A percentile compares a stretch with the other conserved stretches of the same genome.
Evolutionary conservation across 2,797 vertebrate species (phyloP).

Genomic region (Gallinago nigripennis): DNA sequence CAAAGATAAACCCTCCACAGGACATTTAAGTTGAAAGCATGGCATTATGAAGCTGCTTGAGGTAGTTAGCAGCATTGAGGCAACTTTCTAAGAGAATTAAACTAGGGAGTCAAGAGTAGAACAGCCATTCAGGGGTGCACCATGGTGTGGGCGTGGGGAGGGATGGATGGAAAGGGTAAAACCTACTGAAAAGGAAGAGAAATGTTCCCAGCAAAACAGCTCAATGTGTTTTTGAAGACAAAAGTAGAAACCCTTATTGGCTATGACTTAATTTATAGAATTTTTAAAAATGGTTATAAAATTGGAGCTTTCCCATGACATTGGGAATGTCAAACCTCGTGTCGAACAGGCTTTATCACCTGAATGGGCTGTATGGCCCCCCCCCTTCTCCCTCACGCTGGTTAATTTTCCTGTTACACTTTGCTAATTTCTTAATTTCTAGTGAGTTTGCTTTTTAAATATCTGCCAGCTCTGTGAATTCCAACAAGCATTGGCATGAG

Average conservation of each 20-base stretch:
- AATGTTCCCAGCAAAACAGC: constrained; percentile 10
- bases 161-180: constrained; percentile 1
- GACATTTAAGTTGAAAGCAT: not conserved
- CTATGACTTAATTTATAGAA: constrained; percentile 5
- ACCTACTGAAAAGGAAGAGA: not conserved
- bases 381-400: not conserved
- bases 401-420: constrained; percentile 57
- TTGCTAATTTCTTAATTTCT: constrained; percentile 68
- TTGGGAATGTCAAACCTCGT: constrained; percentile 1
- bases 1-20: not conserved
- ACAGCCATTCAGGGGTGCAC: not conserved
- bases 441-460: constrained; percentile 69
- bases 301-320: not conserved
- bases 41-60: constrained; percentile 23
- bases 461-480: constrained; percentile 68
- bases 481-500: constrained; percentile 72
- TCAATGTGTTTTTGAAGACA: not conserved
- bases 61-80: constrained; percentile 25
- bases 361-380: not conserved
- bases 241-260: constrained; percentile 58
- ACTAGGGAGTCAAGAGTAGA: not conserved
- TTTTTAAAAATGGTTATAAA: not conserved
- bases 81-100: constrained; percentile 18
- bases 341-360: constrained; percentile 10
- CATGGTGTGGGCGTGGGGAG: not conserved